Base-by-base conservation (phyloP, 2,888 invertebrate genomes). In the Uloborus plumipes region DNA sequence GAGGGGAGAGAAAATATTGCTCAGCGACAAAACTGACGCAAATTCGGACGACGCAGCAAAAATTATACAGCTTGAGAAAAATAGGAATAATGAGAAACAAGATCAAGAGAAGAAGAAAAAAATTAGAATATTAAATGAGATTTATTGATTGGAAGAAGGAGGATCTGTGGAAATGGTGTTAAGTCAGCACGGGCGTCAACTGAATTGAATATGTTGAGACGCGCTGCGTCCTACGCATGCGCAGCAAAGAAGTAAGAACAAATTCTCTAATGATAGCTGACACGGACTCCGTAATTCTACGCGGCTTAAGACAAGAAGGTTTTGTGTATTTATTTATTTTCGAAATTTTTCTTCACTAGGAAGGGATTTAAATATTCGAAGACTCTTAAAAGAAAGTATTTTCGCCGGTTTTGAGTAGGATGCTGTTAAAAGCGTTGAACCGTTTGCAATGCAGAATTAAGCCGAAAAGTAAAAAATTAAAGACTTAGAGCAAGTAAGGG, bases 181-280 rank as follows among this genome's bases (percentile, higher is more conserved):
- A 78, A 78, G 58, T 71, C 80, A 81, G 70, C 70, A 58, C 69
- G 69, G 74, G 80, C 74, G 74, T 81, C 80, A 81, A 81, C 74
- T 74, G 70, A 70, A 75, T 75, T 81, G 74, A 66, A 75, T 70
- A 73, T 51, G 74, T 61, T 70, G 64, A 62, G 74, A 64, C 70
- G 31, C 3, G 51, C 15, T n/a, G 20, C n/a, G 16, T 13, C 22
- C 11, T 18, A 59, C 80, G 64, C 80, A 75, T 75, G 74, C 80
- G 64, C 50, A n/a, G 26, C 14, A n/a, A 14, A 11, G 18, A 18
- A 15, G 14, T 18, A 50, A 66, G 22, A 39, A n/a, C 55, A 55
- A 80, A 70, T 49, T 50, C 58, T 55, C 70, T 81, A 81, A 81
- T 81, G 80, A 81, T 74, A 59, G 55, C 59, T 81, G 80, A 81